A percentile compares a stretch with the other conserved stretches of the same genome.
phyloP scores from a whole-genome alignment of 2,888 invertebrate species.

The Temnothorax ravouxi region DNA sequence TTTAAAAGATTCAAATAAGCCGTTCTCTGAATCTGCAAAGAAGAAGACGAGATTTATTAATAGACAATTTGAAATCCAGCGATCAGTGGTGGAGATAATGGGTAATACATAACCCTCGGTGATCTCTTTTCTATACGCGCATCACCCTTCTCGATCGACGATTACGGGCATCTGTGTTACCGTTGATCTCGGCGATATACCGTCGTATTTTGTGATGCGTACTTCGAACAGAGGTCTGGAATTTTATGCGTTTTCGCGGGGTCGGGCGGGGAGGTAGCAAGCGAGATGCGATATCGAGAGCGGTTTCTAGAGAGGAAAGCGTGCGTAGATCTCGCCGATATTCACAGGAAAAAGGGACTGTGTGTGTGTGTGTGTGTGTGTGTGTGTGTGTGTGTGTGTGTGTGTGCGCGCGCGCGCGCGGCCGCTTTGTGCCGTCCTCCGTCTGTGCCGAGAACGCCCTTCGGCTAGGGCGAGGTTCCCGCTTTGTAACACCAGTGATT shows the following conservation, averaged over 20 bases:
- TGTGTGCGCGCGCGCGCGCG: slow-evolving; percentile 28
- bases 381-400: slow-evolving; percentile 5
- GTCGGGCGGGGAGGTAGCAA: neutral
- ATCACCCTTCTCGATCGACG: slow-evolving; percentile 46
- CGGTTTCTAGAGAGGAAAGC: slow-evolving; percentile 42
- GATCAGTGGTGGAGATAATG: slow-evolving; percentile 2
- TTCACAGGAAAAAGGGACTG: slow-evolving; percentile 34
- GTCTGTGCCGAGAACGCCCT: slow-evolving; percentile 50
- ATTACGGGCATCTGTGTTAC: slow-evolving; percentile 62
- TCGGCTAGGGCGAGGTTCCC: slow-evolving; percentile 55
- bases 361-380: slow-evolving; percentile 2
- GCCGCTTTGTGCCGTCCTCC: slow-evolving; percentile 41
- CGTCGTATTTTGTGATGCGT: slow-evolving; percentile 46
- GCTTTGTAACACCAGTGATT: slow-evolving; percentile 47
- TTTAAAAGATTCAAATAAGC: neutral
- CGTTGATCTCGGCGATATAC: slow-evolving; percentile 69
- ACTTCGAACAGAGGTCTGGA: slow-evolving; percentile 44
- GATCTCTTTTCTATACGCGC: neutral
- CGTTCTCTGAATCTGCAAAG: neutral
- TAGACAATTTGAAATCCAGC: neutral
- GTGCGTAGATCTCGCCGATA: slow-evolving; percentile 29
- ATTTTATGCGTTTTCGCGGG: slow-evolving; percentile 69
- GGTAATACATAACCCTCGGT: neutral
- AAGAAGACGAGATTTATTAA: neutral
- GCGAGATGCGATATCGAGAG: slow-evolving; percentile 57